Base-by-base conservation (phyloP, 2,797 vertebrate genomes). In the Gobionotothen gibberifrons region DNA sequence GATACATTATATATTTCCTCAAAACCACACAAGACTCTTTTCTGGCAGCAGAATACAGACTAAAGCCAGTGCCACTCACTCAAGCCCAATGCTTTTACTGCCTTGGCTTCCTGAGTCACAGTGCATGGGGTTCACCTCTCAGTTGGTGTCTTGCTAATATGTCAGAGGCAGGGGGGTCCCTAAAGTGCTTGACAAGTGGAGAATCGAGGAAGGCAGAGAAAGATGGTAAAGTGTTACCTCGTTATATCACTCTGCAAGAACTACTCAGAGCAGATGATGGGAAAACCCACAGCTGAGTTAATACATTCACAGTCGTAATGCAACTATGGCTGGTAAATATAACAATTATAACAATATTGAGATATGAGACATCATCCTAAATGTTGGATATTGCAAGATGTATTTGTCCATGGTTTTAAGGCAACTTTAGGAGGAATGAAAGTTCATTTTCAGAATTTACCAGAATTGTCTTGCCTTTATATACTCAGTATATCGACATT, bases 1-100 rank as follows among this genome's bases (percentile, higher is more conserved):
- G 84, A 93, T 82, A 82, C 78, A 78, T 85, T 86, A 87, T 86
- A 87, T 84, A 87, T 79, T 75, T 86, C 87, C 79, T 79, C 68
- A 73, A 90, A 91, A 89, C 87, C 91, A 48, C 87, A 86, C 21
- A 64, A 67, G 75, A 72, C 51, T 72, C 80, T 79, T 80, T 79
- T 80, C 83, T 90, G 87, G 87, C 86, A 84, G 55, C 16, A 13
- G 48, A 54, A 61, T 68, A 42, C 55, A 81, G 69, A 70, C 62
- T 39, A 71, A 76, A 79, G 43, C 69, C 76, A 42, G 64, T 66
- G 73, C 61, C 85, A 79, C 79, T 83, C 70, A 36, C 71, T 85
- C 70, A 84, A 76, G 57, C 55, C 77, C 49, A 2, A 49, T 65
- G 61, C 43, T 40, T 83, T 85, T 76, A 78, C 65, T 55, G 78